Evolutionary conservation across 2,888 invertebrate species (phyloP).

Genomic region (Microplitis manilae): DNA sequence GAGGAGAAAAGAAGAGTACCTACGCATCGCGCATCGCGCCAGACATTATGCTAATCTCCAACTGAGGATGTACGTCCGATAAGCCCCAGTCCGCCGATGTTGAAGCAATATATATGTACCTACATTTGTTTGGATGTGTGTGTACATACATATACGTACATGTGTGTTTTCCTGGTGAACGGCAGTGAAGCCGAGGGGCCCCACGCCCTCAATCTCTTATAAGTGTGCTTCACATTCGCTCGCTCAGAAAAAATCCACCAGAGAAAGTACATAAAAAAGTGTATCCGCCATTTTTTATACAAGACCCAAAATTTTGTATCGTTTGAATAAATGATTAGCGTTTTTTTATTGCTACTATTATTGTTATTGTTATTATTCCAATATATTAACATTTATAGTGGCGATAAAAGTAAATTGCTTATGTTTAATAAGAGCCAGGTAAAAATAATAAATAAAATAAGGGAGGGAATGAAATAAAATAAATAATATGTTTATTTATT

Average conservation of each 20-base stretch:
- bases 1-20: slow-evolving; percentile 35
- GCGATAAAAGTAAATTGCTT: too few relatives aligned
- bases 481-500: slow-evolving; percentile 25
- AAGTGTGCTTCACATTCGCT: slow-evolving; percentile 60
- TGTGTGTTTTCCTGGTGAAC: slow-evolving; percentile 54
- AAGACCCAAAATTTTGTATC: neutral
- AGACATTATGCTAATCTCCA: slow-evolving; percentile 71
- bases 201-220: slow-evolving; percentile 68
- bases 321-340: neutral
- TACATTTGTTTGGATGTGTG: slow-evolving; percentile 38
- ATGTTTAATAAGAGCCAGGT: neutral
- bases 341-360: too few relatives aligned
- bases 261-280: slow-evolving; percentile 20
- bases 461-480: slow-evolving; percentile 13
- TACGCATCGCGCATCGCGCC: slow-evolving; percentile 59
- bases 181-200: slow-evolving; percentile 67
- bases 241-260: slow-evolving; percentile 22
- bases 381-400: too few relatives aligned
- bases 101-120: slow-evolving; percentile 30
- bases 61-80: slow-evolving; percentile 70
- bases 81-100: slow-evolving; percentile 54
- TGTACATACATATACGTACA: neutral
- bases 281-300: slow-evolving; percentile 1
- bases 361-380: too few relatives aligned
- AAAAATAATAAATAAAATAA: too few relatives aligned